Conservation (phyloP, 2,888 invertebrate genomes). For the Ashinkailepas kermadecensis region DNA sequence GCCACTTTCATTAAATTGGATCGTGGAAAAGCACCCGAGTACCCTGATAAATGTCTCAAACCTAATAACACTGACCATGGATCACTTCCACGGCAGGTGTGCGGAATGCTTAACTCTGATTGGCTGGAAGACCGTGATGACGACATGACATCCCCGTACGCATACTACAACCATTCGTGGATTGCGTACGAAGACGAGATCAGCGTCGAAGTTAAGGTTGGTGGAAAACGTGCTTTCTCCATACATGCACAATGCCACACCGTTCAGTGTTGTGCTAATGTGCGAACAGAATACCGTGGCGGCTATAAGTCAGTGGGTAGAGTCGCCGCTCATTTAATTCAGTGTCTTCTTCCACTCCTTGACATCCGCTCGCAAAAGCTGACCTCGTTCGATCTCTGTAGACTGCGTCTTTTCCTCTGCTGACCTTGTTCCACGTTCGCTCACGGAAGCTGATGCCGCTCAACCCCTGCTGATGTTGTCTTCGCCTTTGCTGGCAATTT, state of each 20-base stretch:
- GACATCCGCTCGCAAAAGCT: too few relatives aligned
- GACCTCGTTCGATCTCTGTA: too few relatives aligned
- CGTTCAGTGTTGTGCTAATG: background rate
- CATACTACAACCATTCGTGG: conserved; percentile 63
- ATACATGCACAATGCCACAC: background rate
- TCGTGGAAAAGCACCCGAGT: background rate
- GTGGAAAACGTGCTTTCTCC: background rate
- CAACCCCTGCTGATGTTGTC: too few relatives aligned
- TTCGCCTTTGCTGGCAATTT: too few relatives aligned
- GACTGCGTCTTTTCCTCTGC: too few relatives aligned
- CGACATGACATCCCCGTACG: conserved; percentile 67
- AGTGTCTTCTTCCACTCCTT: background rate
- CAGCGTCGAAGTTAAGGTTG: conserved; percentile 61
- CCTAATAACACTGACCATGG: background rate
- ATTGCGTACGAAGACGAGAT: conserved; percentile 66
- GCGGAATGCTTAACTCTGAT: conserved; percentile 49
- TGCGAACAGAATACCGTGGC: background rate
- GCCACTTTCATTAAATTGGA: background rate
- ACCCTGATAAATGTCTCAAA: background rate
- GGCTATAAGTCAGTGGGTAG: too few relatives aligned
- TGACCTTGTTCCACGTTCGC: too few relatives aligned
- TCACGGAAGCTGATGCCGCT: too few relatives aligned
- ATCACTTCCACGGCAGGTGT: conserved; percentile 42
- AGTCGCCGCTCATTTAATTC: background rate
- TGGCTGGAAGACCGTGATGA: conserved; percentile 71